Conservation (phyloP, 2,888 invertebrate species). For the Athalia rosae region DNA sequence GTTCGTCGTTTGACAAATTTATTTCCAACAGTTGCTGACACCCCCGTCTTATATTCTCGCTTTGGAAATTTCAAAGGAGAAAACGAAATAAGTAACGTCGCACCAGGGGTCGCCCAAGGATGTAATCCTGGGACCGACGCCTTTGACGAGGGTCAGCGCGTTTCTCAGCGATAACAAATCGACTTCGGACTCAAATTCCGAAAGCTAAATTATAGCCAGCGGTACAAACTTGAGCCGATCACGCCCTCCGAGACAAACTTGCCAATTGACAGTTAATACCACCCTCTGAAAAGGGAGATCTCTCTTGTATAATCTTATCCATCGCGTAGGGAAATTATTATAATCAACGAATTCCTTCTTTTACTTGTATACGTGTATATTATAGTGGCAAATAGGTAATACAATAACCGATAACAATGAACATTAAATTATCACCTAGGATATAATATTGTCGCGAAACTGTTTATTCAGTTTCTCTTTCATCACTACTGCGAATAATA, state of each 20-base stretch:
- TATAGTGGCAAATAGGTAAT: conserved; percentile 28
- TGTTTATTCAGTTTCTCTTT: background rate
- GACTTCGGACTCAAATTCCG: conserved; percentile 36
- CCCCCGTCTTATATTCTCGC: conserved; percentile 36
- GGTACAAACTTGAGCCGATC: conserved; percentile 24
- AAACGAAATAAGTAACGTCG: conserved; percentile 40
- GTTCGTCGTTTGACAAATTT: conserved; percentile 34
- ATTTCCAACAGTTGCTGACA: conserved; percentile 43
- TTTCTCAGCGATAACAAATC: conserved; percentile 44
- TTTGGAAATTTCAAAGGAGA: conserved; percentile 24
- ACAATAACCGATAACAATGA: conserved; percentile 44
- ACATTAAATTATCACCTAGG: conserved; percentile 39
- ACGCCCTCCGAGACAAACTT: conserved; percentile 31
- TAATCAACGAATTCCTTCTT: conserved; percentile 12
- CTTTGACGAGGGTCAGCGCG: conserved; percentile 40
- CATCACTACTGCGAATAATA: conserved; percentile 17
- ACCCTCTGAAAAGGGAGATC: background rate
- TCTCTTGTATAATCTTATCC: background rate
- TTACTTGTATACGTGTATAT: conserved; percentile 31
- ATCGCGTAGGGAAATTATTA: background rate
- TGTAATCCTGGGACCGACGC: background rate
- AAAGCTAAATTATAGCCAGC: conserved; percentile 41
- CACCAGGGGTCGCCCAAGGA: conserved; percentile 30
- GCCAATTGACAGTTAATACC: conserved; percentile 28
- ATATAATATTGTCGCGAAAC: conserved; percentile 47